Evolutionary conservation across 2,797 vertebrate species (phyloP), one percentile per base, ranked within the genome.

Genomic region (Varecia variegata): DNA sequence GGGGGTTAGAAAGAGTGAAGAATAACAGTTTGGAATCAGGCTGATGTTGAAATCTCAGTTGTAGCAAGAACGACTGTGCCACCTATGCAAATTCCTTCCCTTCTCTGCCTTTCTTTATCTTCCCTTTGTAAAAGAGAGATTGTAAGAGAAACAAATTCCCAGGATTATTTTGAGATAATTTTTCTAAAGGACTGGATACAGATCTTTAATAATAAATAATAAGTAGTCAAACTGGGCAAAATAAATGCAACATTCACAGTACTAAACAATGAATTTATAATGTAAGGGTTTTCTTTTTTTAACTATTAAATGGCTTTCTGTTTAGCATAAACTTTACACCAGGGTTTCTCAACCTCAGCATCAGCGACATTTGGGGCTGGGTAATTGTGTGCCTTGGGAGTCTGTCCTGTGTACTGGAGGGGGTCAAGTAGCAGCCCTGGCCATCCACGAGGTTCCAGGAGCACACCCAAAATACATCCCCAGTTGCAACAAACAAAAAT

Each of bases 21-120:
- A 15, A 2, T 2, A 35, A 27, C 43, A 4, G 8, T 17, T 20
- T 32, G 43, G 32, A 70, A n/a, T 45, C 4, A 4, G 38, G 30
- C 17, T 23, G 12, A 17, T 21, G 9, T 11, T 23, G 32, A 50
- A 76, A 30, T 7, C 27, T 45, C 27, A 77, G n/a, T 10, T 20
- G 77, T 15, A 27, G 27, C 52, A 60, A n/a, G 0, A 18, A 43
- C 10, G 18, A 6, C 52, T 12, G 10, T 15, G 25, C 21, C 0
- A 11, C 7, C 52, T 32, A 20, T 1, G 2, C n/a, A 56, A 1
- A 38, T 20, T 25, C 50, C 43, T 54, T 32, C 13, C 9, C 86
- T 17, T 45, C 25, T 45, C 38, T 71, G 67, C 18, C 0, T 40
- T 8, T 3, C 60, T 7, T 1, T 27, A 18, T 23, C 85, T 20